These are phyloP conservation scores for Hetaerina americana DNA, from an alignment of 1,140 invertebrate species.

Conservation along the genomic window DNA sequence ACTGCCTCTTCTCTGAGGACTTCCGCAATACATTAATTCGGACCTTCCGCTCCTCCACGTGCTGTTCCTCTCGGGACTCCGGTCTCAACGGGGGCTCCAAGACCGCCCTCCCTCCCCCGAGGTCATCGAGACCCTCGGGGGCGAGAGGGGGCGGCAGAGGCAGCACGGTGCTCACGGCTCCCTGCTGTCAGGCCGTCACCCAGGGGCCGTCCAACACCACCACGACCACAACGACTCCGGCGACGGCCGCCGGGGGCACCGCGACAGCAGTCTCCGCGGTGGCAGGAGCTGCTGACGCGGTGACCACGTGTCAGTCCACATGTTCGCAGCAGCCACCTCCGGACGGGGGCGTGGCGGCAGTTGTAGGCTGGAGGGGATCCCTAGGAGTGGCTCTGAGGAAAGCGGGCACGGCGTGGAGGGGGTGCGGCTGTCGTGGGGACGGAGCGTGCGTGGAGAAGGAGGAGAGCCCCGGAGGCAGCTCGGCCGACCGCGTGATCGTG, in stretches of 20 bases:
- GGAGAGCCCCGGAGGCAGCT: constrained; percentile 2
- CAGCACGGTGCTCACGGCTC: constrained; percentile 20
- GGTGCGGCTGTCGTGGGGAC: neutral
- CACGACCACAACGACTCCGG: constrained; percentile 24
- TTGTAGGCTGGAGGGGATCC: neutral
- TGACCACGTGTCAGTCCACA: neutral
- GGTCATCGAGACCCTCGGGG: neutral
- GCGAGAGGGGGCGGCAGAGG: constrained; percentile 12
- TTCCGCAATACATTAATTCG: constrained; percentile 54
- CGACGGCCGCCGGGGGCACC: constrained; percentile 21
- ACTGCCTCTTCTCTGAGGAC: constrained; percentile 61
- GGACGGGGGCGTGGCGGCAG: neutral
- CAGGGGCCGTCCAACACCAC: constrained; percentile 22
- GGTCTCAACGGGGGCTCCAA: constrained; percentile 6
- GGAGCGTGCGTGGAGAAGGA: neutral
- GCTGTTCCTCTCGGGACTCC: constrained; percentile 36
- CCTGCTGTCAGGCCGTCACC: constrained; percentile 21
- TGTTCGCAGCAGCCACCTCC: too few species aligned
- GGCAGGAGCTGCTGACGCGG: neutral
- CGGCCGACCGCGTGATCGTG: constrained; percentile 6
- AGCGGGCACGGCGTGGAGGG: neutral
- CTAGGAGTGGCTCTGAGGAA: neutral
- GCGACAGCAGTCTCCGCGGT: constrained; percentile 22
- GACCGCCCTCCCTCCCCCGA: neutral
- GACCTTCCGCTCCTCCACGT: constrained; percentile 46